A percentile compares a stretch with the other conserved stretches of the same genome.
phyloP scores from a whole-genome alignment of 2,888 invertebrate species.

The Pterostichus madidus region DNA sequence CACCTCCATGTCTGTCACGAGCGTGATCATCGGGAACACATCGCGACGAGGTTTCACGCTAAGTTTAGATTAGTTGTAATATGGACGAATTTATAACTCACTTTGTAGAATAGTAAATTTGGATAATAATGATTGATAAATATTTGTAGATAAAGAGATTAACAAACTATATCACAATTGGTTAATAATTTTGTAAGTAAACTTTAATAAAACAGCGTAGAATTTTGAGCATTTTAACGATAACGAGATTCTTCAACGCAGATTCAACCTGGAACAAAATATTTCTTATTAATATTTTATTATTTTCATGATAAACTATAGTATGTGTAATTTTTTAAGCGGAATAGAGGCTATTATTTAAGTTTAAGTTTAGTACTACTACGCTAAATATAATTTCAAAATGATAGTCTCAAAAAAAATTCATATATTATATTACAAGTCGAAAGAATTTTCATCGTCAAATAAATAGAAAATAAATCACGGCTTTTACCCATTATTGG shows the following conservation, averaged over 20 bases:
- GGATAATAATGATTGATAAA: neutral
- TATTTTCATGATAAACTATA: too few relatives aligned
- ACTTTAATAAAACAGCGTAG: constrained; percentile 6
- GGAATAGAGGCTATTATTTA: too few relatives aligned
- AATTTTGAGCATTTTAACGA: constrained; percentile 27
- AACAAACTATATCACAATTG: neutral
- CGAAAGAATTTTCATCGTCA: too few relatives aligned
- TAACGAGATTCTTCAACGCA: constrained; percentile 8
- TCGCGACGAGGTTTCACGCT: too few relatives aligned
- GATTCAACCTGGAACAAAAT: constrained; percentile 9
- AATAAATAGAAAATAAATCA: too few relatives aligned
- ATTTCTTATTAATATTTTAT: neutral
- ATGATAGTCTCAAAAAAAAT: too few relatives aligned
- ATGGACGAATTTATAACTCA: constrained; percentile 9
- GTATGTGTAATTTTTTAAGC: too few relatives aligned
- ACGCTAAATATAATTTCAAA: too few relatives aligned
- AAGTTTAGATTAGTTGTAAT: constrained; percentile 2
- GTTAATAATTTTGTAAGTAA: neutral
- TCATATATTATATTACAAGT: too few relatives aligned
- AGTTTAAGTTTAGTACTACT: too few relatives aligned
- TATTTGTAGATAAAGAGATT: neutral
- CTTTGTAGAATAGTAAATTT: neutral
- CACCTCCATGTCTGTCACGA: constrained; percentile 37
- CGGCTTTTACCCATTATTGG: too few relatives aligned
- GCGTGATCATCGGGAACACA: too few relatives aligned